Base-by-base conservation (phyloP, 2,888 invertebrate species). In the Himalopsyche kuldschensis region DNA sequence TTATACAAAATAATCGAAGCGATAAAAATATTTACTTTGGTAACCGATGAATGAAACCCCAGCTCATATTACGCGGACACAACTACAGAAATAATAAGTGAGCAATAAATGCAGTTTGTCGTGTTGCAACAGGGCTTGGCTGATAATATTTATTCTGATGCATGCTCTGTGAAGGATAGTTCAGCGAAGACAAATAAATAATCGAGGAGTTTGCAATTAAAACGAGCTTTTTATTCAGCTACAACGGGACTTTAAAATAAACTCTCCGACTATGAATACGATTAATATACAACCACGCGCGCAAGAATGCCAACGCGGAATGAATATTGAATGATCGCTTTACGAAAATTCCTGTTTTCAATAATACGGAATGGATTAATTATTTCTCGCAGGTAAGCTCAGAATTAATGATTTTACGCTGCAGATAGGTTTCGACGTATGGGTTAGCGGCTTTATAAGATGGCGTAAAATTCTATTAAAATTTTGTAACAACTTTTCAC, bases 91-190 rank as follows among this genome's bases (percentile, higher is more conserved):
- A 55, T 55, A 24, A 55, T 55, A 55, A 55, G 55, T 55, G 55
- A 55, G 55, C 55, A 55, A 55, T 55, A 55, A 55, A 55, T 55
- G 55, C 55, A 55, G 55, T 55, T 55, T 55, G 55, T 55, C 41
- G 78, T 78, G 78, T 46, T 78, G 32, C 76, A 35, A 75, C 32
- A 75, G 32, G 78, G 78, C 78, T 78, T 41, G 78, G 78, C 41
- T 46, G 76, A 32, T 31, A 78, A 41, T 41, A 46, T 78, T 78
- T 78, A 78, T 78, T 78, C 46, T 35, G 31, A 35, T 78, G 78
- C 78, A 78, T 78, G 46, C 46, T 11, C 3, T 41, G 15, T 41
- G 41, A 41, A 41, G 41, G 41, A 41, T 41, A 15, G 41, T 41
- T 41, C 17, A 27, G 20, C n/a, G 20, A 24, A 55, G 55, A 20